phyloP scores from a whole-genome alignment of 2,888 invertebrate species.

The Drosophila diplacantha region DNA sequence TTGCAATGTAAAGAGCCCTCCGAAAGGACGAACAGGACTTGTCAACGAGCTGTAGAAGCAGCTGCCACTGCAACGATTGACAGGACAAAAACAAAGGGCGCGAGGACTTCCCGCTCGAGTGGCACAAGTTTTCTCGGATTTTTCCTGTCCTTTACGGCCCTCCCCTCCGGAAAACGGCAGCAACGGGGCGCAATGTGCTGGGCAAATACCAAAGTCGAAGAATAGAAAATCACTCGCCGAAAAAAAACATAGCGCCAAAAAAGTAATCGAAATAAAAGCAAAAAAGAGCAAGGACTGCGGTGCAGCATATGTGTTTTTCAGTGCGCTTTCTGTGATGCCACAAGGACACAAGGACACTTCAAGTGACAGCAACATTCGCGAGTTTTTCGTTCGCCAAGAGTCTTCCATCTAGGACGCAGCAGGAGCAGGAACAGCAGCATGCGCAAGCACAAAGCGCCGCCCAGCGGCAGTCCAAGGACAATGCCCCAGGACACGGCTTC shows the following conservation, averaged over 20 bases:
- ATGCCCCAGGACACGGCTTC: conserved; percentile 41
- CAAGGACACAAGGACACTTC: conserved; percentile 64
- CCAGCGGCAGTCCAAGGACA: conserved; percentile 62
- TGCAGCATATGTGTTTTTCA: conserved; percentile 56
- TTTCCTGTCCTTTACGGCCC: conserved; percentile 42
- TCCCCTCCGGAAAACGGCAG: conserved; percentile 37
- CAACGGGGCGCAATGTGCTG: conserved; percentile 60
- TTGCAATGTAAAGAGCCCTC: conserved; percentile 68
- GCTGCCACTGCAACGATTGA: conserved; percentile 69
- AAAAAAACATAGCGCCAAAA: conserved; percentile 16
- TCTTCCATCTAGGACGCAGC: conserved; percentile 50
- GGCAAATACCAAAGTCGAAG: conserved; percentile 55
- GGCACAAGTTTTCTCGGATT: conserved; percentile 36
- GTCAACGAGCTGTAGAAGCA: conserved; percentile 53
- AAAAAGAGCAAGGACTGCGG: conserved; percentile 41
- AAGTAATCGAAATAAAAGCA: conserved; percentile 17
- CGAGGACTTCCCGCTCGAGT: conserved; percentile 27
- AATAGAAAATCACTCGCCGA: conserved; percentile 49
- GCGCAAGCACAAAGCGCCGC: conserved; percentile 70
- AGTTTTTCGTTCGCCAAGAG: conserved; percentile 46
- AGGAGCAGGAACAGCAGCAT: conserved; percentile 39
- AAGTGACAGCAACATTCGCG: conserved; percentile 59
- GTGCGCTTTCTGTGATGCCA: conserved; percentile 56
- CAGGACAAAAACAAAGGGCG: conserved; percentile 61
- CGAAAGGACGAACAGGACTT: conserved; percentile 49